phyloP scores from a whole-genome alignment of 2,888 invertebrate genomes.

The Mystacides longicornis region DNA sequence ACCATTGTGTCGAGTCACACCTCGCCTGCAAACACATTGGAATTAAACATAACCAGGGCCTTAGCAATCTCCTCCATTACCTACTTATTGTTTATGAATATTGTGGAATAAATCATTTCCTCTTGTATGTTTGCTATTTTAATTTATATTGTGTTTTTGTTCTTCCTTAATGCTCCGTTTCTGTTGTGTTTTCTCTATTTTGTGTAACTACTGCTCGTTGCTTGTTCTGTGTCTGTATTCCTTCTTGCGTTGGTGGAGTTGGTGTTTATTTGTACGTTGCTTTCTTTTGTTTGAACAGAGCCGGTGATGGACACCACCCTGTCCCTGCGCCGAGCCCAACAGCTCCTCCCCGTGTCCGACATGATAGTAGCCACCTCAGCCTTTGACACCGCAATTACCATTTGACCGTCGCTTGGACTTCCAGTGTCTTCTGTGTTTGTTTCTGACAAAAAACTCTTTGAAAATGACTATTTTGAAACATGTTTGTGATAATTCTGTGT shows the following conservation, averaged over 20 bases:
- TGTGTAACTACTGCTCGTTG: too few relatives aligned
- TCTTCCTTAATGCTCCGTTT: too few relatives aligned
- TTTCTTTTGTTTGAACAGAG: slow-evolving; percentile 14
- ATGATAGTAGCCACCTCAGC: slow-evolving; percentile 18
- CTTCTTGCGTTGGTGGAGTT: not conserved
- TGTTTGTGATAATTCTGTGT: slow-evolving; percentile 1
- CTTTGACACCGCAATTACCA: slow-evolving; percentile 24
- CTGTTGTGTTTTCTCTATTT: too few relatives aligned
- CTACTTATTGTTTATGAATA: too few relatives aligned
- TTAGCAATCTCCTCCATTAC: too few relatives aligned
- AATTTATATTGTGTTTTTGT: too few relatives aligned
- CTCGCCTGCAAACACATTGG: too few relatives aligned
- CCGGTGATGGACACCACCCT: slow-evolving; percentile 18
- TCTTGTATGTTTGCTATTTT: too few relatives aligned
- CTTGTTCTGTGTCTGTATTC: not conserved
- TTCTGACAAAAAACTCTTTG: not conserved
- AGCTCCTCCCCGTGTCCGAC: slow-evolving; percentile 8
- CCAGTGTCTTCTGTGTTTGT: not conserved
- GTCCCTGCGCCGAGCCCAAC: slow-evolving; percentile 19
- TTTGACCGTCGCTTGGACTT: slow-evolving; percentile 11
- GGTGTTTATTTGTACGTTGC: slow-evolving; percentile 5
- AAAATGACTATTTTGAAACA: not conserved
- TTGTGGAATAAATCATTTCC: too few relatives aligned
- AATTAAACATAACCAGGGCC: too few relatives aligned
- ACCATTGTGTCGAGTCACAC: too few relatives aligned